A percentile compares a stretch with the other conserved stretches of the same genome.
These are phyloP conservation scores for Xanthia icteritia DNA, from an alignment of 2,888 invertebrate genomes.

Conservation along the genomic window DNA sequence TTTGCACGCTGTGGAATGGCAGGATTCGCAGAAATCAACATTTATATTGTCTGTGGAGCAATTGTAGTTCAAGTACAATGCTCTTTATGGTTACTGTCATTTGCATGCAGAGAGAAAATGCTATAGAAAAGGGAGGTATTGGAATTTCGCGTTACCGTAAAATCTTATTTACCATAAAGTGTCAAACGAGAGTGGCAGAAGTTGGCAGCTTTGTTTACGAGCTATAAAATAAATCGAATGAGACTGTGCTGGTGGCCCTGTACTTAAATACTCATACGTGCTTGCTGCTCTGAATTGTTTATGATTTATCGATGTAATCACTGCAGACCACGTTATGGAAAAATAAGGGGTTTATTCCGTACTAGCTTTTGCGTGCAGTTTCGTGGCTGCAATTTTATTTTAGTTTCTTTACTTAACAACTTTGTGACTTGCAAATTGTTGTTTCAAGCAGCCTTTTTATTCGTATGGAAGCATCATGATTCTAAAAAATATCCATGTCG, in stretches of 20 bases:
- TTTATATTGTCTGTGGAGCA: conserved; percentile 73
- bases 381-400: conserved; percentile 8
- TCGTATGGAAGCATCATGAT: not conserved
- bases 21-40: conserved; percentile 70
- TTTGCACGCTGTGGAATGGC: conserved; percentile 61
- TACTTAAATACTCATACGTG: conserved; percentile 58
- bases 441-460: not conserved
- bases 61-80: conserved; percentile 73
- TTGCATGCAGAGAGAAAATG: conserved; percentile 83
- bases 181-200: conserved; percentile 83
- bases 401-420: conserved; percentile 13
- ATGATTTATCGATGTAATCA: conserved; percentile 57
- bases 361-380: conserved; percentile 8
- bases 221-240: conserved; percentile 88
- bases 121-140: conserved; percentile 78
- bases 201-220: conserved; percentile 87
- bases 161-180: conserved; percentile 88
- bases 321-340: conserved; percentile 43
- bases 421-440: not conserved
- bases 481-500: not conserved
- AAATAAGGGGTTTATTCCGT: conserved; percentile 45
- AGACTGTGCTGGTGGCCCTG: conserved; percentile 68
- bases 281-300: conserved; percentile 50
- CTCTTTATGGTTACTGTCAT: conserved; percentile 77
- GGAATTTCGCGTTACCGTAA: conserved; percentile 81